Conservation (phyloP, 2,888 invertebrate genomes). For the Pseudoips prasinana region DNA sequence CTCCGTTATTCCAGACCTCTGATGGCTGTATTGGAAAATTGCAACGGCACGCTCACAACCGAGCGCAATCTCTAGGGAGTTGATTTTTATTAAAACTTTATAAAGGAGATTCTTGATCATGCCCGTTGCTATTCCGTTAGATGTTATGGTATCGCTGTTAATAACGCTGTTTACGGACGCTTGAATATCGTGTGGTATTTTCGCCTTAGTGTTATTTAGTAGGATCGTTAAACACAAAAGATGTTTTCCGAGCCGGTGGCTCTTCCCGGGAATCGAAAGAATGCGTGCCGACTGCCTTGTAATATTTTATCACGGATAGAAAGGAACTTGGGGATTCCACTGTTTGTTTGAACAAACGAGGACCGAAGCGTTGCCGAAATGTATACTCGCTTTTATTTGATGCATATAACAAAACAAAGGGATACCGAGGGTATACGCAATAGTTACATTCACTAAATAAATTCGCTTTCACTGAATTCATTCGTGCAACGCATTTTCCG, state of each 20-base stretch:
- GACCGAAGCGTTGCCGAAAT: constrained; percentile 67
- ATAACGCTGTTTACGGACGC: constrained; percentile 33
- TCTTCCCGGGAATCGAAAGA: constrained; percentile 54
- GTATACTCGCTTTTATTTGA: constrained; percentile 66
- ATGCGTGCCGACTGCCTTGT: constrained; percentile 61
- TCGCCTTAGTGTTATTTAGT: constrained; percentile 7
- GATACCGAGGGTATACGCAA: constrained; percentile 51
- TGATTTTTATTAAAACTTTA: constrained; percentile 71
- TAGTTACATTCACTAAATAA: constrained; percentile 41
- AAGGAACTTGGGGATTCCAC: constrained; percentile 63
- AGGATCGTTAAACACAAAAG: constrained; percentile 48
- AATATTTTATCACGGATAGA: constrained; percentile 70
- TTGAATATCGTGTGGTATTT: constrained; percentile 22
- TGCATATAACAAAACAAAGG: constrained; percentile 65
- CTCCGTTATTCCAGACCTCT: constrained; percentile 58
- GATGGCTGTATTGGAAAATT: constrained; percentile 77
- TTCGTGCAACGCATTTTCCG: constrained; percentile 9
- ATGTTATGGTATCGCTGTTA: constrained; percentile 38
- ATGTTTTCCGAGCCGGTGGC: constrained; percentile 67
- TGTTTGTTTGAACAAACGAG: constrained; percentile 67
- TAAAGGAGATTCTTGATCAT: constrained; percentile 47
- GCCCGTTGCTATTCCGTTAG: constrained; percentile 32
- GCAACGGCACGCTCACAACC: constrained; percentile 44
- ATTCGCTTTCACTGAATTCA: constrained; percentile 18
- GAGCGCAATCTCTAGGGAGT: constrained; percentile 54